Conservation (phyloP, 2,113 vertebrate species). For the Misgurnus mizolepis region DNA sequence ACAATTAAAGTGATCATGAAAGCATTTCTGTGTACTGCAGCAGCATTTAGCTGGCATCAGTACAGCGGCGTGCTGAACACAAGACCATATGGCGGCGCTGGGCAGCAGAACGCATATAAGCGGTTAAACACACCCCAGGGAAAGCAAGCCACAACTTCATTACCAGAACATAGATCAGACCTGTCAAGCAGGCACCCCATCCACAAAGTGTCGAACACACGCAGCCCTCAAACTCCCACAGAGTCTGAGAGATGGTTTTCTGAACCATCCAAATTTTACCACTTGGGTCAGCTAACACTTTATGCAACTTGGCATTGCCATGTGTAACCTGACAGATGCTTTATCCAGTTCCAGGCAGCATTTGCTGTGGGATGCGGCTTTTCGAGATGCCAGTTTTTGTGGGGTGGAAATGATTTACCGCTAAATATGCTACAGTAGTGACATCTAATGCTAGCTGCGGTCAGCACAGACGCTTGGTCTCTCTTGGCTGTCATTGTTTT, state of each 20-base stretch:
- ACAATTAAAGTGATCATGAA: conserved; percentile 34
- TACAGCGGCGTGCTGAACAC: conserved; percentile 12
- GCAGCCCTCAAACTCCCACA: conserved; percentile 1
- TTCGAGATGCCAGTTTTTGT: conserved; percentile 28
- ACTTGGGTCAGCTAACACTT: not conserved
- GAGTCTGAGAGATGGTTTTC: not conserved
- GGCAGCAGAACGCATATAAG: conserved; percentile 26
- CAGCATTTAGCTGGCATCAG: not conserved
- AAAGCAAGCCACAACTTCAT: conserved; percentile 40
- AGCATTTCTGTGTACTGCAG: not conserved
- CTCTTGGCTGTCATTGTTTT: conserved; percentile 11
- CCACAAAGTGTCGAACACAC: not conserved
- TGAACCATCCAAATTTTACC: not conserved
- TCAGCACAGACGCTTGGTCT: conserved; percentile 13
- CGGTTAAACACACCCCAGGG: conserved; percentile 38
- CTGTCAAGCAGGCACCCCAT: not conserved
- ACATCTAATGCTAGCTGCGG: conserved; percentile 1
- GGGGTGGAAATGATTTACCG: conserved; percentile 38
- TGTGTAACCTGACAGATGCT: conserved; percentile 9
- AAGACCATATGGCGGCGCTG: conserved; percentile 40
- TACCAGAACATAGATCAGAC: conserved; percentile 27
- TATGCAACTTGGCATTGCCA: conserved; percentile 16
- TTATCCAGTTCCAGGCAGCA: conserved; percentile 24
- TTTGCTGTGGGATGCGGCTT: conserved; percentile 38
- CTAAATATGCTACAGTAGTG: conserved; percentile 9